Conservation (phyloP, 2,888 invertebrate species). For the Neoitamus cyanurus region DNA sequence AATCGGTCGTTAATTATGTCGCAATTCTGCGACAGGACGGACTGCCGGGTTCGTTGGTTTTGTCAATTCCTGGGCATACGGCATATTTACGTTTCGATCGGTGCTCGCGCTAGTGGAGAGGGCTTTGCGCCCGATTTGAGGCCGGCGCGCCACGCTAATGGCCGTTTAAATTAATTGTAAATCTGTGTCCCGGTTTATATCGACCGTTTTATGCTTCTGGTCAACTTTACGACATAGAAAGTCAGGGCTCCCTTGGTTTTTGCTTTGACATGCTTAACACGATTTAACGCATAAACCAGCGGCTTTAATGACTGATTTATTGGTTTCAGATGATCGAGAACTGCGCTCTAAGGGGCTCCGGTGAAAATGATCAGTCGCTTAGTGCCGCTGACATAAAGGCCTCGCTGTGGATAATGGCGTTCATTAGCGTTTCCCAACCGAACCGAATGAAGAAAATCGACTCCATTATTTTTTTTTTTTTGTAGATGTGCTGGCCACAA, state of each 20-base stretch:
- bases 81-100: background rate
- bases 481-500: background rate
- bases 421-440: background rate
- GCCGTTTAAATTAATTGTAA: conserved; percentile 46
- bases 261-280: conserved; percentile 24
- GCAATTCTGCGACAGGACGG: background rate
- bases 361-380: background rate
- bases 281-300: conserved; percentile 29
- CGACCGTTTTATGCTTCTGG: conserved; percentile 41
- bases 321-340: conserved; percentile 5
- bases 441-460: background rate
- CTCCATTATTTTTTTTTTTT: background rate
- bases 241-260: conserved; percentile 32
- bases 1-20: conserved; percentile 40
- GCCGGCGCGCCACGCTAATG: background rate
- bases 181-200: conserved; percentile 47
- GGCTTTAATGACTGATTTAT: conserved; percentile 28
- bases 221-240: conserved; percentile 39
- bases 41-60: background rate
- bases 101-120: background rate
- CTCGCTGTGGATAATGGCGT: background rate
- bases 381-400: background rate
- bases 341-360: background rate
- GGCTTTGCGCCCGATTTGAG: background rate
- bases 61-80: background rate